phyloP scores from a whole-genome alignment of 2,888 invertebrate species.

The Rhopalosiphum nymphaeae region DNA sequence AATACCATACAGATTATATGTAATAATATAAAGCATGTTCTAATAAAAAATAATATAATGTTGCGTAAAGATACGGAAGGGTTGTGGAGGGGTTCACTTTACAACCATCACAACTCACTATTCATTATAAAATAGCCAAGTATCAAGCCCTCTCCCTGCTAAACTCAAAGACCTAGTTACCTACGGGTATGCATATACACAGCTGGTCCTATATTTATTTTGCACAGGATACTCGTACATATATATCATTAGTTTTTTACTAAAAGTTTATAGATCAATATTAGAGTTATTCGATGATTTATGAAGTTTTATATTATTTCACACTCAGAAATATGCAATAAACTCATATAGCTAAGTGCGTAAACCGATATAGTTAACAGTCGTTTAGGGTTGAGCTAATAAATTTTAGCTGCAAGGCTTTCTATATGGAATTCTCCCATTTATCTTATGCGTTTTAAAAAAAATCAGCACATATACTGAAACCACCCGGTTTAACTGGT shows the following conservation, averaged over 20 bases:
- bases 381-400: neutral
- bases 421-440: slow-evolving; percentile 33
- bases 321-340: neutral
- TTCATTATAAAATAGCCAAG: neutral
- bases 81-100: too few relatives aligned
- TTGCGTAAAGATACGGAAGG: too few relatives aligned
- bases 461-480: slow-evolving; percentile 28
- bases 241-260: neutral
- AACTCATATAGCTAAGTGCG: neutral
- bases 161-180: too few relatives aligned
- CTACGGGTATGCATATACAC: neutral
- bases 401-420: neutral
- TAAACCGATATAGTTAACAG: neutral
- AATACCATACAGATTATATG: neutral
- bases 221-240: neutral
- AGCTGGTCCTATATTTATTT: neutral
- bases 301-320: neutral
- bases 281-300: neutral
- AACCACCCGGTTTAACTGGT: slow-evolving; percentile 63
- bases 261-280: neutral
- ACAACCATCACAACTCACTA: neutral
- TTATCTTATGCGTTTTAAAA: slow-evolving; percentile 1
- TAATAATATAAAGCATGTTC: too few relatives aligned
- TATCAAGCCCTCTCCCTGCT: neutral
- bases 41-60: too few relatives aligned